These are phyloP conservation scores for Poeciliopsis presidionis DNA, from an alignment of 2,797 vertebrate genomes.

Conservation along the genomic window DNA sequence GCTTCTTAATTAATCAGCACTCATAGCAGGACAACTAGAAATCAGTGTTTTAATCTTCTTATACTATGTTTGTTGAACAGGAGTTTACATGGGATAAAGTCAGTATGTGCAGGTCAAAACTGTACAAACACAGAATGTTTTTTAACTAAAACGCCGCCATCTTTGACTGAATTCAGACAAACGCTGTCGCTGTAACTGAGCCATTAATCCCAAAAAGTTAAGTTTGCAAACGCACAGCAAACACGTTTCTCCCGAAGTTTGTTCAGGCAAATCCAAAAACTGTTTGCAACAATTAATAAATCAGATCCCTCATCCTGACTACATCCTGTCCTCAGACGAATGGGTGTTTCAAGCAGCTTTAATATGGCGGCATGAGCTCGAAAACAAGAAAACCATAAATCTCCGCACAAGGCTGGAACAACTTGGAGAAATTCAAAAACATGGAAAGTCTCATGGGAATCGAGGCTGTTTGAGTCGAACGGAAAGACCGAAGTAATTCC, in stretches of 20 bases:
- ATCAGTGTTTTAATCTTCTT: not conserved
- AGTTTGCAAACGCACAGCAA: constrained; percentile 16
- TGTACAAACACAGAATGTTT: not conserved
- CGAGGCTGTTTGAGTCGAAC: constrained; percentile 3
- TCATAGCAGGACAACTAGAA: not conserved
- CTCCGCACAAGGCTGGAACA: constrained; percentile 42
- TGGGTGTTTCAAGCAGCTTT: constrained; percentile 14
- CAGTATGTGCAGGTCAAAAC: not conserved
- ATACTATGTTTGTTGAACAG: not conserved
- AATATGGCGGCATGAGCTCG: constrained; percentile 32
- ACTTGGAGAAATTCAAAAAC: constrained; percentile 20
- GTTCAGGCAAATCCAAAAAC: constrained; percentile 25
- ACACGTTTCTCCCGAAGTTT: constrained; percentile 12
- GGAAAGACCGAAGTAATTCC: constrained; percentile 13
- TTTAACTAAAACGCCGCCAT: not conserved
- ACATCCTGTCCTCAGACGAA: constrained; percentile 3
- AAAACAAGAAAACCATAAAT: constrained; percentile 44
- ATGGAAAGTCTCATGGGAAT: constrained; percentile 21
- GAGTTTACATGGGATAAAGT: not conserved
- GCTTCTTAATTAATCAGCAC: not conserved
- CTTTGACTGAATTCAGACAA: not conserved
- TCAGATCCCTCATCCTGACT: constrained; percentile 28
- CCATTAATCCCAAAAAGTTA: constrained; percentile 1
- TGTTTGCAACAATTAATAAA: constrained; percentile 43
- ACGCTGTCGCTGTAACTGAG: not conserved